Evolutionary conservation across 92 coral and sea anemone genomes (phyloP).

Genomic region (Pocillopora grandis): DNA sequence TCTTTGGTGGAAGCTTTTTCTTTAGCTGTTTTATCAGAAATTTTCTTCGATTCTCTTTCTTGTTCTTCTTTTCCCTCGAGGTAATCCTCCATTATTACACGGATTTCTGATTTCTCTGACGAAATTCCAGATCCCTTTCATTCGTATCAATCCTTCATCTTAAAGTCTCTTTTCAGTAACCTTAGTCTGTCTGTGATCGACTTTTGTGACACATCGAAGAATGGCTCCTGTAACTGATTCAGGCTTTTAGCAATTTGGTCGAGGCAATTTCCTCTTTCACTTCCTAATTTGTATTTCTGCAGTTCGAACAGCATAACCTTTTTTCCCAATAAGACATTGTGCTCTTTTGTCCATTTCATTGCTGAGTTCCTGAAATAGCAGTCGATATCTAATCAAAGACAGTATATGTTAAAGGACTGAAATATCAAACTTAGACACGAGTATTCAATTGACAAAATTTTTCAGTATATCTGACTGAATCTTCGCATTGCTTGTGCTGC

Average conservation of each 20-base stretch:
- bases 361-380: constrained; percentile 18
- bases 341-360: constrained; percentile 39
- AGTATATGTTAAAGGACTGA: no score
- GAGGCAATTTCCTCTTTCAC: constrained; percentile 52
- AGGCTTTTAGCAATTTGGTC: constrained; percentile 45
- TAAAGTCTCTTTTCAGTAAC: constrained; percentile 40
- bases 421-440: no score
- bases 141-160: not conserved
- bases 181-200: constrained; percentile 38
- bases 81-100: constrained; percentile 26
- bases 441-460: no score
- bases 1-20: constrained; percentile 29
- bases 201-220: constrained; percentile 31
- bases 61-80: constrained; percentile 27
- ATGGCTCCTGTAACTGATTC: constrained; percentile 40
- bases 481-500: no score
- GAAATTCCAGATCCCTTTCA: constrained; percentile 31
- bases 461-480: no score
- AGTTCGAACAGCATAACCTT: constrained; percentile 43
- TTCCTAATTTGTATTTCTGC: constrained; percentile 54
- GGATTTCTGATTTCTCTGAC: constrained; percentile 26
- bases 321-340: constrained; percentile 42
- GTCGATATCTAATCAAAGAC: no score
- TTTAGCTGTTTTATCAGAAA: constrained; percentile 15
- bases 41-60: constrained; percentile 17